Conservation (phyloP, 2,888 invertebrate genomes). For the Bimastos eiseni region DNA sequence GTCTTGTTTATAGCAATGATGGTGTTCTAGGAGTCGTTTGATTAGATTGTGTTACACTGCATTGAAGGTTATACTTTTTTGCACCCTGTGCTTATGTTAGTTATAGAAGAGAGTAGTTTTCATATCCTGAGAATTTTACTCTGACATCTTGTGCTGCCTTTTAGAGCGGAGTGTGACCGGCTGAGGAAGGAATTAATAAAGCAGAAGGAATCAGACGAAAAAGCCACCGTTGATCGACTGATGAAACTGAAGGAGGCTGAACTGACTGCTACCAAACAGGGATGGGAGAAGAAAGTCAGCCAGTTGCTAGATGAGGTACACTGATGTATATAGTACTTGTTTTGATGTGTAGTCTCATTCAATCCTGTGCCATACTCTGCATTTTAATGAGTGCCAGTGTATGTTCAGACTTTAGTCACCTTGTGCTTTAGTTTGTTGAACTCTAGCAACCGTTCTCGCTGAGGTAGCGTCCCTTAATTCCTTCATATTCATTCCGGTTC, state of each 20-base stretch:
- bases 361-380: neutral
- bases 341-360: neutral
- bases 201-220: conserved; percentile 57
- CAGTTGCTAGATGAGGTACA: conserved; percentile 55
- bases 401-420: too few relatives aligned
- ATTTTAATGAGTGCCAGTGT: neutral
- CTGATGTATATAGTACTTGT: neutral
- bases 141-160: neutral
- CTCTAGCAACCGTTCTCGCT: too few relatives aligned
- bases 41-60: too few relatives aligned
- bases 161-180: conserved; percentile 52
- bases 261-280: conserved; percentile 47
- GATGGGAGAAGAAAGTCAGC: conserved; percentile 52
- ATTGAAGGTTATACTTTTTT: too few relatives aligned
- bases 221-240: conserved; percentile 53
- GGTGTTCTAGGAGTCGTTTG: too few relatives aligned
- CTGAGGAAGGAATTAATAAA: conserved; percentile 51
- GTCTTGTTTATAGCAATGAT: too few relatives aligned
- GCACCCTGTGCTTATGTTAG: neutral
- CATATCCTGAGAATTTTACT: neutral
- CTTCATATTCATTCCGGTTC: too few relatives aligned
- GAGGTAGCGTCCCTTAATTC: too few relatives aligned
- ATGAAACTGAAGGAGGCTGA: conserved; percentile 47
- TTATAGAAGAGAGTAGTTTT: neutral
- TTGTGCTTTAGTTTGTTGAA: too few relatives aligned